Evolutionary conservation across 2,888 invertebrate species (phyloP).

Genomic region (Calliphora vomitoria): DNA sequence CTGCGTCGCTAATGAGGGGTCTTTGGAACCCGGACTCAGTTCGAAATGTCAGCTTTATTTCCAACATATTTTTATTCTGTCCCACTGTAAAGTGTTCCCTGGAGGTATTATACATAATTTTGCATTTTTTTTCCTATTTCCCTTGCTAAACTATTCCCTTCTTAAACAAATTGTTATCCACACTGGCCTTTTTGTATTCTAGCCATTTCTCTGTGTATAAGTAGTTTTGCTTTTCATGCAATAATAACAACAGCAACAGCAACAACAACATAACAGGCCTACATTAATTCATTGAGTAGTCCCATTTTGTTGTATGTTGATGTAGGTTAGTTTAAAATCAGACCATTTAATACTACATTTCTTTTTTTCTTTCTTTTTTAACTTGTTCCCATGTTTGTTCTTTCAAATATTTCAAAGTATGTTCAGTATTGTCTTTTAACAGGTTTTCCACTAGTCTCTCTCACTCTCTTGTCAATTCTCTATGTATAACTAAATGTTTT

Average conservation of each 20-base stretch:
- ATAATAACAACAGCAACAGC: conserved; percentile 13
- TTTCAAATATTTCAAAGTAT: not conserved
- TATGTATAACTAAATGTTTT: not conserved
- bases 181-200: not conserved
- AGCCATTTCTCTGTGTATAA: not conserved
- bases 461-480: not conserved
- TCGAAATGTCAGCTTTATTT: too few species aligned
- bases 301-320: conserved; percentile 78
- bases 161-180: not conserved
- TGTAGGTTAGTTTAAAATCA: conserved; percentile 82
- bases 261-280: conserved; percentile 20
- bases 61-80: too few species aligned
- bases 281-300: conserved; percentile 60
- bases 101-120: too few species aligned
- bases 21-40: too few species aligned
- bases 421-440: conserved; percentile 1
- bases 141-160: not conserved
- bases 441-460: not conserved
- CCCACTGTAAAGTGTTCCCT: too few species aligned
- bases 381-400: conserved; percentile 27
- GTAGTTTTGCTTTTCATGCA: not conserved
- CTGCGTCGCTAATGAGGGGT: too few species aligned
- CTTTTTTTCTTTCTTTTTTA: not conserved
- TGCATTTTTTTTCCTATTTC: not conserved
- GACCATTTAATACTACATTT: conserved; percentile 64